Evolutionary conservation across 2,888 invertebrate genomes (phyloP).

Genomic region (Eubasilissa splendida): DNA sequence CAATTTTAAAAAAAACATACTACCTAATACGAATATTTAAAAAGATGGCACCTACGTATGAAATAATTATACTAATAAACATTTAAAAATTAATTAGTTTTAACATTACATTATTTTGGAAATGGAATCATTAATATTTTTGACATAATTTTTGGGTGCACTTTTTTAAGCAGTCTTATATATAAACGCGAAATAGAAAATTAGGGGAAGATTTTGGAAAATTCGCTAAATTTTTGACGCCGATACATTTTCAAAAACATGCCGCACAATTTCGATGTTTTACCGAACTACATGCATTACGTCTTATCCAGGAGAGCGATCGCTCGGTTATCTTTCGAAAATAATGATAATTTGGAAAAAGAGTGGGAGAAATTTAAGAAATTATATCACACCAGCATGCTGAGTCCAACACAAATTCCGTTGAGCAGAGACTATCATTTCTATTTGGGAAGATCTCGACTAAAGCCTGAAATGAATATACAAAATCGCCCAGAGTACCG

Average conservation of each 20-base stretch:
- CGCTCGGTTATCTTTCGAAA: conserved; percentile 7
- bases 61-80: no score
- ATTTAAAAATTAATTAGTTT: no score
- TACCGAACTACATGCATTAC: neutral
- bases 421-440: conserved; percentile 15
- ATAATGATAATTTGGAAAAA: conserved; percentile 3
- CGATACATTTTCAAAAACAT: neutral
- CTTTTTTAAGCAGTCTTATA: no score
- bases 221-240: no score
- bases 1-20: no score
- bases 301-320: neutral
- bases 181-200: no score
- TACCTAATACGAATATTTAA: no score
- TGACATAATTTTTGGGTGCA: no score
- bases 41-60: no score
- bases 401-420: neutral
- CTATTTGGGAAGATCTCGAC: neutral
- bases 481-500: neutral
- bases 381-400: neutral
- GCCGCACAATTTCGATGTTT: conserved; percentile 3
- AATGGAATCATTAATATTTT: no score
- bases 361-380: conserved; percentile 11
- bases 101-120: no score
- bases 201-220: no score
- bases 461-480: conserved; percentile 16